These are phyloP conservation scores for Nycticorax nycticorax DNA, from an alignment of 2,113 vertebrate genomes.

Conservation along the genomic window DNA sequence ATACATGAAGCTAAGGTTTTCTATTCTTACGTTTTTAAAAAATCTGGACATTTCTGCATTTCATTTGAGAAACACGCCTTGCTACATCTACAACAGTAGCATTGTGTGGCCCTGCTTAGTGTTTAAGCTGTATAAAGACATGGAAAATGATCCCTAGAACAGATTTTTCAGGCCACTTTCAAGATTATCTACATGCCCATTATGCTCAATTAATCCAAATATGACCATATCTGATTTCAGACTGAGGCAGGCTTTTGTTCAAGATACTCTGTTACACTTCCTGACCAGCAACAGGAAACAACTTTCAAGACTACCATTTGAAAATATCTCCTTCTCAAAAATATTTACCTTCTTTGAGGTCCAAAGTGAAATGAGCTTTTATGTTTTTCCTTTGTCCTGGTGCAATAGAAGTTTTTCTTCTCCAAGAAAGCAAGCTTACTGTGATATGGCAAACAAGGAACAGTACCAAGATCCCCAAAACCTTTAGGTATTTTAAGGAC, in stretches of 20 bases:
- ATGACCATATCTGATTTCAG: not conserved
- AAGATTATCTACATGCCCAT: not conserved
- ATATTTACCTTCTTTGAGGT: not conserved
- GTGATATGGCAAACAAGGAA: not conserved
- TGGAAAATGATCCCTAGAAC: not conserved
- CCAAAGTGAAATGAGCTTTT: not conserved
- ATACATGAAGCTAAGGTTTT: not conserved
- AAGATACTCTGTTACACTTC: not conserved
- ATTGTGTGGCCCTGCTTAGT: not conserved
- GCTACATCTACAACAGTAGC: not conserved
- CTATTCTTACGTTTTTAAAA: not conserved
- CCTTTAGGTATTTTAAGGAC: not conserved
- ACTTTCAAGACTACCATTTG: not conserved
- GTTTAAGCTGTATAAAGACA: not conserved
- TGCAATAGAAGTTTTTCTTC: not conserved
- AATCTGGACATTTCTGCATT: not conserved
- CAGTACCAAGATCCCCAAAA: not conserved
- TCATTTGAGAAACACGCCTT: not conserved
- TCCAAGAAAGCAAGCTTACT: not conserved
- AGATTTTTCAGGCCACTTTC: slow-evolving; percentile 7
- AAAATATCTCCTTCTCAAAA: not conserved
- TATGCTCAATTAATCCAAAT: slow-evolving; percentile 5
- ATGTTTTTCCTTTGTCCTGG: not conserved
- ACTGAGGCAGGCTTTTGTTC: not conserved
- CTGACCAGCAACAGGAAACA: not conserved